Percentiles rank a stretch among this genome's conserved stretches.
These are phyloP conservation scores for Drosophila subpulchrella DNA, from an alignment of 1,140 invertebrate genomes.

Conservation along the genomic window DNA sequence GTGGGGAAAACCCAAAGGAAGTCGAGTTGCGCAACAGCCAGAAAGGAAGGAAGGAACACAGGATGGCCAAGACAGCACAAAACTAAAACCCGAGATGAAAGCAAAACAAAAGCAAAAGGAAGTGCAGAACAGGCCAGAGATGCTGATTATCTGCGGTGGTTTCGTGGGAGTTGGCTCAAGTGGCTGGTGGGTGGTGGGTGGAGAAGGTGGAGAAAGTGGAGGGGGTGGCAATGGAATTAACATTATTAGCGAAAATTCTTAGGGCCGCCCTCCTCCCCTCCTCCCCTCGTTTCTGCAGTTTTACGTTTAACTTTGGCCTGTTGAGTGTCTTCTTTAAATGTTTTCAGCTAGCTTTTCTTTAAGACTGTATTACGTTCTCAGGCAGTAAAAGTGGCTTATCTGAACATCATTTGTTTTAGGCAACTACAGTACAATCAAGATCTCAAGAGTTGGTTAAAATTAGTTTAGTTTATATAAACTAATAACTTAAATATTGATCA, in stretches of 20 bases:
- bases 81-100: constrained; percentile 80
- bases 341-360: constrained; percentile 34
- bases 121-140: constrained; percentile 24
- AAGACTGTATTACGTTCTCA: neutral
- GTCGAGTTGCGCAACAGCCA: constrained; percentile 38
- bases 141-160: constrained; percentile 72
- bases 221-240: constrained; percentile 78
- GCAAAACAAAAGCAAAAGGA: constrained; percentile 65
- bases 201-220: neutral
- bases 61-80: constrained; percentile 56
- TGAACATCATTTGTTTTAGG: neutral
- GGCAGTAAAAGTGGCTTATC: neutral
- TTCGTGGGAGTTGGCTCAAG: neutral
- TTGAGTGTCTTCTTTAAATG: constrained; percentile 67
- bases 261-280: constrained; percentile 7
- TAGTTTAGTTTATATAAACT: too few species aligned
- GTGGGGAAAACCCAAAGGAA: constrained; percentile 22
- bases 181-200: neutral
- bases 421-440: neutral
- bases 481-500: too few species aligned
- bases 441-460: neutral
- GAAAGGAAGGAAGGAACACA: constrained; percentile 36
- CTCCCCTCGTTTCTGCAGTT: constrained; percentile 22
- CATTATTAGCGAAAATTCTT: constrained; percentile 80
- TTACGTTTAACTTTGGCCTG: constrained; percentile 59